These are phyloP conservation scores for Cetoscarus ocellatus DNA, from an alignment of 2,797 vertebrate species.

Conservation along the genomic window DNA sequence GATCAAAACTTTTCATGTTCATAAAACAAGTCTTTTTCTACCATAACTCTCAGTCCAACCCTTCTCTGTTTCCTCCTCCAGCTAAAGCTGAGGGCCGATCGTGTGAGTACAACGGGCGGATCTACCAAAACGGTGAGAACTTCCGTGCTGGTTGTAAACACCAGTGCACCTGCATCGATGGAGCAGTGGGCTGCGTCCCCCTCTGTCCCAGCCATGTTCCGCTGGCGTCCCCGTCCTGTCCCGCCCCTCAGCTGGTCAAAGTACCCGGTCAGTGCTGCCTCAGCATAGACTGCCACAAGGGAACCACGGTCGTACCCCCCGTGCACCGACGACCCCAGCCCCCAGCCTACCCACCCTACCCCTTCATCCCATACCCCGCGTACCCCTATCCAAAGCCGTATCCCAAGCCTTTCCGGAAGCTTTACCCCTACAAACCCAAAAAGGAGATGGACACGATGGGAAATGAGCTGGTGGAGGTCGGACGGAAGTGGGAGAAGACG, in stretches of 20 bases:
- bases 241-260: slow-evolving; percentile 83
- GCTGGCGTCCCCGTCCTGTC: slow-evolving; percentile 81
- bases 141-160: slow-evolving; percentile 88
- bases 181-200: slow-evolving; percentile 86
- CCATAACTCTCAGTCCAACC: not conserved
- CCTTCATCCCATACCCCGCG: slow-evolving; percentile 71
- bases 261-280: slow-evolving; percentile 88
- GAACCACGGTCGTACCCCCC: slow-evolving; percentile 61
- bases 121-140: slow-evolving; percentile 88
- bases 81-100: slow-evolving; percentile 87
- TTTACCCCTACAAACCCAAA: slow-evolving; percentile 75
- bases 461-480: slow-evolving; percentile 82
- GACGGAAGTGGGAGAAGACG: slow-evolving; percentile 78
- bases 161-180: slow-evolving; percentile 90
- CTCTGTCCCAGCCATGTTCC: slow-evolving; percentile 85
- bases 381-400: slow-evolving; percentile 71
- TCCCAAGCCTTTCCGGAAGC: slow-evolving; percentile 63
- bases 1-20: no score
- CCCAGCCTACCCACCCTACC: slow-evolving; percentile 70
- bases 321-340: slow-evolving; percentile 53
- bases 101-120: slow-evolving; percentile 86
- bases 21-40: no score
- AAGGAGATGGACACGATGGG: slow-evolving; percentile 76
- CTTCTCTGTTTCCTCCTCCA: slow-evolving; percentile 40
- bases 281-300: slow-evolving; percentile 82